A percentile compares a stretch with the other conserved stretches of the same genome.
Conservation (phyloP, 2,888 invertebrate genomes). For the Notodonta dromedarius region DNA sequence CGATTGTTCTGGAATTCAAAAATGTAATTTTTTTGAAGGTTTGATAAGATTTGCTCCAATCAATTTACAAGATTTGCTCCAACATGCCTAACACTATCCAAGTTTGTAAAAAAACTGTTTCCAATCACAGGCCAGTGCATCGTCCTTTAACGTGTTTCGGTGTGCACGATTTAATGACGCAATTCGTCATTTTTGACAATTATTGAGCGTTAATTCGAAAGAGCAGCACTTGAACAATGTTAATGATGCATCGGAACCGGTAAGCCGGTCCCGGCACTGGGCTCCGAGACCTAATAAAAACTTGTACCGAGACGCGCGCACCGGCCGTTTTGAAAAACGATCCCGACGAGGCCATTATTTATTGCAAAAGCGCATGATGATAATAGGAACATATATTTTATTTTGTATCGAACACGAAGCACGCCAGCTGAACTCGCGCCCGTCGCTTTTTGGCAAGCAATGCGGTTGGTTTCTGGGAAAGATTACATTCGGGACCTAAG, state of each 20-base stretch:
- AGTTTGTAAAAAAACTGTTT: constrained; percentile 8
- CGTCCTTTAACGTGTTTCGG: constrained; percentile 13
- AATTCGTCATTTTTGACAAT: constrained; percentile 61
- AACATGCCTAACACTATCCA: background rate
- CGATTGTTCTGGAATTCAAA: too few relatives aligned
- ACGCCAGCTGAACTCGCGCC: constrained; percentile 49
- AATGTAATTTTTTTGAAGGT: too few relatives aligned
- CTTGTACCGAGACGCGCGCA: constrained; percentile 51
- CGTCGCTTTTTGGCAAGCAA: constrained; percentile 75
- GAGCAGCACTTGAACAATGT: constrained; percentile 53
- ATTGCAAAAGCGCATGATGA: constrained; percentile 70
- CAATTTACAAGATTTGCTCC: too few relatives aligned
- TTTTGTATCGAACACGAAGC: constrained; percentile 55
- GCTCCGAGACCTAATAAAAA: constrained; percentile 59
- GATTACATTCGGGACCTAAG: constrained; percentile 77
- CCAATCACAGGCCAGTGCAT: background rate
- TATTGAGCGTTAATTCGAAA: constrained; percentile 55
- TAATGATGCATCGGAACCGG: constrained; percentile 72
- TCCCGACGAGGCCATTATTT: constrained; percentile 65
- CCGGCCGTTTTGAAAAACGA: constrained; percentile 63
- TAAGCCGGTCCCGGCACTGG: constrained; percentile 42
- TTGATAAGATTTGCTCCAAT: too few relatives aligned
- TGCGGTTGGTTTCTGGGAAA: constrained; percentile 74
- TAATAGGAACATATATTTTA: constrained; percentile 67
- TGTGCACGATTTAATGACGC: constrained; percentile 47